phyloP scores from a whole-genome alignment of 2,797 vertebrate species.

The Euthynnus affinis region DNA sequence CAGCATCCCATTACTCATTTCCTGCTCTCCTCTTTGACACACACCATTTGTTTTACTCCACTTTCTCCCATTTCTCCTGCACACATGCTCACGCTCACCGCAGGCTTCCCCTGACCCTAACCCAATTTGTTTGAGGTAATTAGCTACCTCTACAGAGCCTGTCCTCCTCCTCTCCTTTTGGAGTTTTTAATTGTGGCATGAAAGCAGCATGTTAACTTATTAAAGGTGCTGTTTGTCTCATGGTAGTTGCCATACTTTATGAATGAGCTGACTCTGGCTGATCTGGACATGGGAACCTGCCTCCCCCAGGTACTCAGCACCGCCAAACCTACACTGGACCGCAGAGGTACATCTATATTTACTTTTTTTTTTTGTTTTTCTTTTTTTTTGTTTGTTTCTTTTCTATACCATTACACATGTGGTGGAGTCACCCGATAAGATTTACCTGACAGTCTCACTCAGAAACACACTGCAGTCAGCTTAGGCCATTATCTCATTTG shows the following conservation, averaged over 20 bases:
- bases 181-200: not conserved
- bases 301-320: slow-evolving; percentile 87
- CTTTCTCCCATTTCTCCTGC: slow-evolving; percentile 7
- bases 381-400: not conserved
- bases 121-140: slow-evolving; percentile 6
- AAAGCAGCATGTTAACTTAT: not conserved
- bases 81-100: slow-evolving; percentile 4
- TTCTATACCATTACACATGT: not conserved
- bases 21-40: slow-evolving; percentile 35
- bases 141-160: not conserved
- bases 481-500: slow-evolving; percentile 52
- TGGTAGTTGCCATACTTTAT: slow-evolving; percentile 91
- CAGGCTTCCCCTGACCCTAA: not conserved
- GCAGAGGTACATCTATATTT: slow-evolving; percentile 81
- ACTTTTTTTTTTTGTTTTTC: not conserved
- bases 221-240: slow-evolving; percentile 37
- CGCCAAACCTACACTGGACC: slow-evolving; percentile 87
- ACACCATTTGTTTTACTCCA: slow-evolving; percentile 29
- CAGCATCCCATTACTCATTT: slow-evolving; percentile 64
- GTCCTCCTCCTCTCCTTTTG: too few species aligned
- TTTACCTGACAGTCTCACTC: slow-evolving; percentile 12
- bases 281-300: slow-evolving; percentile 91
- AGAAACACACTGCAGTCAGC: slow-evolving; percentile 18
- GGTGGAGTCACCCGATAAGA: not conserved
- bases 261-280: slow-evolving; percentile 90